Percentiles rank a stretch among this genome's conserved stretches.
Conservation (phyloP, 2,888 invertebrate genomes). For the Agrotis puta region DNA sequence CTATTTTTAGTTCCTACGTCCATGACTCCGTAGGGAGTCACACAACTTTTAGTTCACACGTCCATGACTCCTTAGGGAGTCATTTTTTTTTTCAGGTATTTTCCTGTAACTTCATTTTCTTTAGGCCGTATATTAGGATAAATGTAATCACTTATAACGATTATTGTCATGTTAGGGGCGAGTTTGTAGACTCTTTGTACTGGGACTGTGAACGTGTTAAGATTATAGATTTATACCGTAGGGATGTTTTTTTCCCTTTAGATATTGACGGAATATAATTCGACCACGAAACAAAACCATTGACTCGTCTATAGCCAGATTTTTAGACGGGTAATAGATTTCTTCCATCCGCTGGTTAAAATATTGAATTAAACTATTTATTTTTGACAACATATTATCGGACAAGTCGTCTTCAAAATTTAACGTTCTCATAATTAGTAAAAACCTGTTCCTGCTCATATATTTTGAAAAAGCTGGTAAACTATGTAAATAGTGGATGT, state of each 20-base stretch:
- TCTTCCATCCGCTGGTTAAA: no score
- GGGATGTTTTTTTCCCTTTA: no score
- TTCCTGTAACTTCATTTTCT: no score
- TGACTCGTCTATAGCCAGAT: no score
- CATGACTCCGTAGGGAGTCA: neutral
- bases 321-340: no score
- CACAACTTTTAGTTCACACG: neutral
- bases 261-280: no score
- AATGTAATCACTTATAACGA: no score
- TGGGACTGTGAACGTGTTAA: neutral
- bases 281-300: no score
- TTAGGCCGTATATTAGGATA: no score
- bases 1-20: neutral
- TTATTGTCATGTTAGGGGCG: no score
- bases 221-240: no score
- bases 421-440: slow-evolving; percentile 9
- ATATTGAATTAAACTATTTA: slow-evolving; percentile 27
- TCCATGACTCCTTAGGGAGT: neutral
- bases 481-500: slow-evolving; percentile 52
- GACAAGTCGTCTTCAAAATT: slow-evolving; percentile 37
- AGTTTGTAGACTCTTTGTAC: no score
- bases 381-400: slow-evolving; percentile 52
- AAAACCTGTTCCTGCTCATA: slow-evolving; percentile 55
- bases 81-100: neutral
- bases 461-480: slow-evolving; percentile 49